phyloP scores from a whole-genome alignment of 1,140 invertebrate species.

The Samia ricini region DNA sequence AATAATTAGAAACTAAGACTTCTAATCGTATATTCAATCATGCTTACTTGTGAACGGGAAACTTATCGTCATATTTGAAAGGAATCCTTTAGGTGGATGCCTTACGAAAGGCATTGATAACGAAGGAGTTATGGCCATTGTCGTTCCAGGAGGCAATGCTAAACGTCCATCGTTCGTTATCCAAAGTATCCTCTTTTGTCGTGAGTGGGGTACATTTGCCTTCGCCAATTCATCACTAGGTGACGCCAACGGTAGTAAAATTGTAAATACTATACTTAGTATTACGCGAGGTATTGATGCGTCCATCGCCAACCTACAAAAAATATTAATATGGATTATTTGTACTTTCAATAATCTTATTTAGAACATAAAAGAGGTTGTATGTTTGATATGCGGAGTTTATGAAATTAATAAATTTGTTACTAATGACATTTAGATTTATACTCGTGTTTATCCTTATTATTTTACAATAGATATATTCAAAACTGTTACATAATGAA shows the following conservation, averaged over 20 bases:
- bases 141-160: slow-evolving; percentile 88
- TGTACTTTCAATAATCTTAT: background rate
- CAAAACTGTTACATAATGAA: slow-evolving; percentile 20
- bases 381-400: background rate
- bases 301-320: slow-evolving; percentile 55
- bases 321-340: background rate
- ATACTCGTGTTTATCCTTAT: slow-evolving; percentile 1
- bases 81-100: slow-evolving; percentile 89
- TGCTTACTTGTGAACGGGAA: slow-evolving; percentile 92
- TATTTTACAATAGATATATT: background rate
- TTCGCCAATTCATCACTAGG: slow-evolving; percentile 46
- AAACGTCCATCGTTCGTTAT: slow-evolving; percentile 89
- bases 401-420: background rate
- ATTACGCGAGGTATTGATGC: slow-evolving; percentile 55
- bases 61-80: slow-evolving; percentile 90
- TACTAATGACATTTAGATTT: background rate
- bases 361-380: background rate
- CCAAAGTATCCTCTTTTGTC: slow-evolving; percentile 89
- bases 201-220: slow-evolving; percentile 80
- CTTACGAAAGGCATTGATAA: slow-evolving; percentile 89
- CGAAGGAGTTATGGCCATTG: slow-evolving; percentile 88
- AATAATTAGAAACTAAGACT: too few species aligned
- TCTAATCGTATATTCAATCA: too few species aligned
- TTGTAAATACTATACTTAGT: slow-evolving; percentile 63
- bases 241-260: slow-evolving; percentile 57